Percentiles rank a stretch among this genome's conserved stretches.
These are phyloP conservation scores for Poeciliopsis paucimaculata DNA, from an alignment of 2,797 vertebrate genomes.

Conservation along the genomic window DNA sequence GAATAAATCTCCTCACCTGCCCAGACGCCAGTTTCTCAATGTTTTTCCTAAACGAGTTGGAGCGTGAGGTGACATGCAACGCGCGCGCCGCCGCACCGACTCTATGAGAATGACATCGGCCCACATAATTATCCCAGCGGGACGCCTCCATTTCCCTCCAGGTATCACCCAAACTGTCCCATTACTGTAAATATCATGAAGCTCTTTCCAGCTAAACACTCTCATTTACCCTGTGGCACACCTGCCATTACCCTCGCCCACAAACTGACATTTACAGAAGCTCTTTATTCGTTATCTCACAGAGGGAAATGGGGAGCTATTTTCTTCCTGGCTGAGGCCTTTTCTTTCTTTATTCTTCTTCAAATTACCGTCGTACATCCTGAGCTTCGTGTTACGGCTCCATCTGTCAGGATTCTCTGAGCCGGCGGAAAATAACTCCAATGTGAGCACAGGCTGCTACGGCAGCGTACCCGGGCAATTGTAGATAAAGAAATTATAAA, in stretches of 20 bases:
- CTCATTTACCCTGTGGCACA: slow-evolving; percentile 47
- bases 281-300: slow-evolving; percentile 50
- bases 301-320: slow-evolving; percentile 44
- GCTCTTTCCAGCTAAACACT: slow-evolving; percentile 41
- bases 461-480: no score
- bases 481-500: no score
- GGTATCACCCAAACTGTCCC: slow-evolving; percentile 41
- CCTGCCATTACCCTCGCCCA: slow-evolving; percentile 43
- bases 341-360: slow-evolving; percentile 30
- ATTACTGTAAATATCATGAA: slow-evolving; percentile 39
- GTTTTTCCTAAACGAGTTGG: slow-evolving; percentile 8
- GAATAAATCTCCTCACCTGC: slow-evolving; percentile 25
- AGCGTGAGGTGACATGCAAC: neutral
- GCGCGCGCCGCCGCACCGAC: neutral
- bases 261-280: slow-evolving; percentile 61
- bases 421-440: slow-evolving; percentile 1
- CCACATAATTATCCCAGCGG: slow-evolving; percentile 40
- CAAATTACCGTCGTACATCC: slow-evolving; percentile 27
- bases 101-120: slow-evolving; percentile 36
- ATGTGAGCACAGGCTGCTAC: neutral
- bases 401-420: slow-evolving; percentile 10
- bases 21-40: slow-evolving; percentile 16
- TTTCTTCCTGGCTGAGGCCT: slow-evolving; percentile 36
- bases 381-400: neutral
- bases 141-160: slow-evolving; percentile 35